Base-by-base conservation (phyloP, 2,888 invertebrate genomes). In the Lasius platythorax region DNA sequence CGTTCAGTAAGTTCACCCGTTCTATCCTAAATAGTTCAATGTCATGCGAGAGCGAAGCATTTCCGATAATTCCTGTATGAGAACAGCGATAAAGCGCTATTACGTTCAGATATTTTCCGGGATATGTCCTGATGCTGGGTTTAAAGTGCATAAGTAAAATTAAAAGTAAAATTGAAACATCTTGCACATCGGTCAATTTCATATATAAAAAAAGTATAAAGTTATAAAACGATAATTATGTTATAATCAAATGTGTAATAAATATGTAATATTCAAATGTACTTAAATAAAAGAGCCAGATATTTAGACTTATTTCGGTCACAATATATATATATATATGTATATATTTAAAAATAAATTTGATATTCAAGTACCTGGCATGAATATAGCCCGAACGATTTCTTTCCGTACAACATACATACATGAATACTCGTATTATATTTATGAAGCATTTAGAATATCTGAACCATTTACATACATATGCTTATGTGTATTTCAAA, bases 1-100 rank as follows among this genome's bases (percentile, higher is more conserved):
- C 61, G 93, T 96, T 68, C 91, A 89, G 95, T 96, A 87, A 92
- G 92, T 89, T 83, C 37, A 8, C 2, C 6, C 3, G 23, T 53
- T 50, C 28, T 64, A 9, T 12, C 9, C 12, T 28, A 43, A 68
- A 75, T 82, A 43, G 53, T 11, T 0, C n/a, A 11, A 50, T 8
- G n/a, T 53, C 33, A 6, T 61, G 58, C 46, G 2, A 50, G 12
- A 46, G 15, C 28, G 8, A 83, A 63, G 6, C 63, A 70, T 78
- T 70, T 56, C 4, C 23, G n/a, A 11, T 43, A 40, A 40, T 66
- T 50, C n/a, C 30, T 43, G 15, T 15, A n/a, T 12, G 33, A 9
- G 9, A 46, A 72, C n/a, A 66, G 2, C 12, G 4, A 23, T 23
- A 23, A 66, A 53, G 18, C 18, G 15, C 11, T 56, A 76, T 67